Conservation (phyloP, 2,888 invertebrate genomes). For the Geophilus truncorum region DNA sequence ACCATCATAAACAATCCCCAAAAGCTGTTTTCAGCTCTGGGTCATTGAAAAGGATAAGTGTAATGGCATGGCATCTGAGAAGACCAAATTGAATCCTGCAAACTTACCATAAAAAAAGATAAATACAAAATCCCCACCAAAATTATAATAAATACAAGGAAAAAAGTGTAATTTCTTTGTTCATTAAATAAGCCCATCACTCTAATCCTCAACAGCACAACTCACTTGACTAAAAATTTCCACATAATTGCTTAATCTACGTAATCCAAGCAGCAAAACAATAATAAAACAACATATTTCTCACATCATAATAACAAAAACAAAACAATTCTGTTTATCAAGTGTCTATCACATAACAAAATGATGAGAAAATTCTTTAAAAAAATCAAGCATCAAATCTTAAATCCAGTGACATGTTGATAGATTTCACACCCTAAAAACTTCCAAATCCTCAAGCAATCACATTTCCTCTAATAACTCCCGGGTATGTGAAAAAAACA, state of each 20-base stretch:
- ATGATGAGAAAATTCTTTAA: no score
- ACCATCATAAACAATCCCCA: not conserved
- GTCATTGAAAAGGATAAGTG: not conserved
- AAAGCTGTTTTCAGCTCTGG: not conserved
- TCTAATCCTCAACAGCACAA: not conserved
- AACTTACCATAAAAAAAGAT: not conserved
- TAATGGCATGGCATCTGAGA: not conserved
- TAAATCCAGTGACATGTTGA: not conserved
- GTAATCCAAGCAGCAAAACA: not conserved
- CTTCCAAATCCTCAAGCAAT: not conserved
- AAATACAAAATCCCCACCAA: no score
- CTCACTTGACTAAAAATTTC: not conserved
- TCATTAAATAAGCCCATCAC: not conserved
- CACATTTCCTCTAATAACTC: not conserved
- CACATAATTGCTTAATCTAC: not conserved
- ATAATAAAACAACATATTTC: no score
- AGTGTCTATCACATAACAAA: not conserved
- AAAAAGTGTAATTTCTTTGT: not conserved
- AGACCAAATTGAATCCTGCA: not conserved
- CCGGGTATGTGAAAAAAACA: no score
- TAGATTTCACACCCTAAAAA: not conserved
- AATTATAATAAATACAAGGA: not conserved
- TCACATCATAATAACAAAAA: no score
- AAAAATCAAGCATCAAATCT: no score
- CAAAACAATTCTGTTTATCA: not conserved